Percentiles rank a stretch among this genome's conserved stretches.
These are phyloP conservation scores for Phainopepla nitens DNA, from an alignment of 2,113 vertebrate species.

Conservation along the genomic window DNA sequence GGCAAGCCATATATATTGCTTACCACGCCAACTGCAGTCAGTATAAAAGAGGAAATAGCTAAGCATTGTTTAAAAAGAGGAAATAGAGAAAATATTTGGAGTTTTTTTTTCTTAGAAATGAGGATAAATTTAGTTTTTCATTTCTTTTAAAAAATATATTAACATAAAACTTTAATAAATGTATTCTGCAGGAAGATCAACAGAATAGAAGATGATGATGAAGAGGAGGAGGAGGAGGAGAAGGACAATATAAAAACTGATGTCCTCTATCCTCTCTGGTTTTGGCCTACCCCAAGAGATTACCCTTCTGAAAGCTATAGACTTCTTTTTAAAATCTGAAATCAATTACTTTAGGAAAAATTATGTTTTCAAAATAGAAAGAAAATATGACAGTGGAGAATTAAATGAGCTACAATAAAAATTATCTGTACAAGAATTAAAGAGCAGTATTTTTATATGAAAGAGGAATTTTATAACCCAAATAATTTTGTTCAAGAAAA, in stretches of 20 bases:
- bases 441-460: background rate
- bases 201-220: background rate
- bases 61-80: background rate
- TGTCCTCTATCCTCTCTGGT: background rate
- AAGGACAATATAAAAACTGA: background rate
- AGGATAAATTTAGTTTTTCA: background rate
- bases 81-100: background rate
- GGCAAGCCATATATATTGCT: background rate
- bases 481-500: background rate
- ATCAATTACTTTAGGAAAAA: background rate
- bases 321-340: background rate
- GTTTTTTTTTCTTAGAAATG: background rate
- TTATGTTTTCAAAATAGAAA: background rate
- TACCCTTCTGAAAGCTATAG: background rate
- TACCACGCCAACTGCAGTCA: background rate
- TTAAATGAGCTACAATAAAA: background rate
- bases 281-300: background rate
- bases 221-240: background rate
- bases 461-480: background rate
- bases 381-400: background rate
- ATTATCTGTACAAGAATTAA: background rate
- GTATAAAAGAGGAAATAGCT: background rate
- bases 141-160: background rate
- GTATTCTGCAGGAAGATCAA: background rate
- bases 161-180: background rate